These are phyloP conservation scores for Hypomesus transpacificus DNA, from an alignment of 2,113 vertebrate genomes.

Conservation along the genomic window DNA sequence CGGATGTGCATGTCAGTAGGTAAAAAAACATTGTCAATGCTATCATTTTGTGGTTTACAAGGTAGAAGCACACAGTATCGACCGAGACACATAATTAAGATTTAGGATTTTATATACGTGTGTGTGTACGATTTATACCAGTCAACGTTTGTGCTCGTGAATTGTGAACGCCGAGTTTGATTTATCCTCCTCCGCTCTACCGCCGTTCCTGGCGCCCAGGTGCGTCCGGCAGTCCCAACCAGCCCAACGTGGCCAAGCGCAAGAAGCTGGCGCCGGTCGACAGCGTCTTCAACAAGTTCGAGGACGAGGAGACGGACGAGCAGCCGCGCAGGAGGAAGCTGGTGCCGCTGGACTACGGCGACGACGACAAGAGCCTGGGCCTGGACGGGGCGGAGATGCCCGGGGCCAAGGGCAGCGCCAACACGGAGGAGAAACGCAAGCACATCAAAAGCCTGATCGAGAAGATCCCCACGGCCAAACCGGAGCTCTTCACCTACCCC, in stretches of 20 bases:
- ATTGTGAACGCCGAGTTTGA: background rate
- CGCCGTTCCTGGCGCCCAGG: slow-evolving; percentile 60
- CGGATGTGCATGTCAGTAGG: no score
- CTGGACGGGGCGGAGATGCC: slow-evolving; percentile 59
- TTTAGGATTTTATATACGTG: no score
- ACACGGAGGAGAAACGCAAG: slow-evolving; percentile 97
- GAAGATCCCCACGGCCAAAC: slow-evolving; percentile 96
- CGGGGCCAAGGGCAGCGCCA: slow-evolving; percentile 80
- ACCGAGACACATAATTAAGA: no score
- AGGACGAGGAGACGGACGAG: slow-evolving; percentile 95
- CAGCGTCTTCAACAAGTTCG: slow-evolving; percentile 98
- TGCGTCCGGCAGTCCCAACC: slow-evolving; percentile 90
- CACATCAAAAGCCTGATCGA: slow-evolving; percentile 98
- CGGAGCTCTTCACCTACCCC: slow-evolving; percentile 96
- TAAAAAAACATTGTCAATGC: no score
- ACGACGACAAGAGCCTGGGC: slow-evolving; percentile 87
- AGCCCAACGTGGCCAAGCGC: slow-evolving; percentile 85
- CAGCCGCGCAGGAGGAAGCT: slow-evolving; percentile 93
- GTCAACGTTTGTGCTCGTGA: no score
- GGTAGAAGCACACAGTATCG: no score
- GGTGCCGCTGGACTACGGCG: slow-evolving; percentile 95
- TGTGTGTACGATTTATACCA: no score
- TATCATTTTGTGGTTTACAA: no score
- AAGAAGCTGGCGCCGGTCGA: slow-evolving; percentile 91
- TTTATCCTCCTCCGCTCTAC: background rate